Conservation (phyloP, 2,888 invertebrate species). For the Melanostoma scalare region DNA sequence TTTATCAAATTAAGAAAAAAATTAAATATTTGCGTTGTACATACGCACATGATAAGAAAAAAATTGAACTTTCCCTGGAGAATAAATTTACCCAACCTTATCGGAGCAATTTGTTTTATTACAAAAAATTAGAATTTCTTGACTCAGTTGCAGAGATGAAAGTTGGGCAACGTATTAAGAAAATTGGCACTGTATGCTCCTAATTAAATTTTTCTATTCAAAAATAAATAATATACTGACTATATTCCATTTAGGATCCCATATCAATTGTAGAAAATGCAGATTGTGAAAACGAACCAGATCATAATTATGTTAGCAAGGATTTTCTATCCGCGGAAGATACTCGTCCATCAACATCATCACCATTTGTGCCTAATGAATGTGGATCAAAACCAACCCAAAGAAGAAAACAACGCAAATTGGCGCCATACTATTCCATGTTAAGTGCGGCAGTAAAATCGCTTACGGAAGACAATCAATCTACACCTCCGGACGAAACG, state of each 20-base stretch:
- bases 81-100: conserved; percentile 8
- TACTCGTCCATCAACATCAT: background rate
- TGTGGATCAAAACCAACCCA: background rate
- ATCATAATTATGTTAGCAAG: too few relatives aligned
- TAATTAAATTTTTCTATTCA: too few relatives aligned
- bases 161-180: too few relatives aligned
- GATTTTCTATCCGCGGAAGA: too few relatives aligned
- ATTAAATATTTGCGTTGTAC: conserved; percentile 71
- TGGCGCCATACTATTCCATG: conserved; percentile 5
- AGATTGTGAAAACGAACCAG: too few relatives aligned
- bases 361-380: background rate
- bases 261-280: too few relatives aligned
- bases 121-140: conserved; percentile 62
- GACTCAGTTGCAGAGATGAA: conserved; percentile 44
- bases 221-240: too few relatives aligned
- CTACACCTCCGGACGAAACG: conserved; percentile 23
- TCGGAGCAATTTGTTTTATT: conserved; percentile 67
- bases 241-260: too few relatives aligned
- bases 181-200: too few relatives aligned
- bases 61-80: conserved; percentile 42
- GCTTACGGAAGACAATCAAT: conserved; percentile 18
- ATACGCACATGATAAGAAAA: conserved; percentile 72
- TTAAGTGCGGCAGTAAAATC: background rate
- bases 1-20: conserved; percentile 68
- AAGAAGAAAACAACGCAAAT: background rate